phyloP scores from a whole-genome alignment of 2,888 invertebrate species.

The Bombyx huttoni region DNA sequence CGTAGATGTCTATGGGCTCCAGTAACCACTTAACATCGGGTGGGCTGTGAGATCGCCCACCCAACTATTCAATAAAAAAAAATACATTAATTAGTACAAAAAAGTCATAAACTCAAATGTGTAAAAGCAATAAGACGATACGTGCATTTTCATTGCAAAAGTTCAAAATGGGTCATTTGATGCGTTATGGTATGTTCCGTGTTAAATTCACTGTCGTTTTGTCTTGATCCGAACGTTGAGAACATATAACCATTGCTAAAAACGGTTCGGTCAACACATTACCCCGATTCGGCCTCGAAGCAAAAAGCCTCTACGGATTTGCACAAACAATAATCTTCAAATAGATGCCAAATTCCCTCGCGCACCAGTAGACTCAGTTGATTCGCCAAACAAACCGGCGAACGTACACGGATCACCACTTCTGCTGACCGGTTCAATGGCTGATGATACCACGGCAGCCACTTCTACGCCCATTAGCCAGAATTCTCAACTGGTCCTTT shows the following conservation, averaged over 20 bases:
- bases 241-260: not conserved
- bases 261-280: conserved; percentile 27
- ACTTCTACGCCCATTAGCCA: conserved; percentile 17
- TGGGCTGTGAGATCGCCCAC: no score
- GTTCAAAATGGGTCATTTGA: no score
- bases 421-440: conserved; percentile 41
- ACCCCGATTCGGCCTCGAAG: conserved; percentile 60
- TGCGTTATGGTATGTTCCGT: no score
- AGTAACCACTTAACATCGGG: no score
- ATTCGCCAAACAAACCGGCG: conserved; percentile 48
- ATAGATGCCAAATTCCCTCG: conserved; percentile 49
- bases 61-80: no score
- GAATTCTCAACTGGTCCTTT: conserved; percentile 18
- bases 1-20: no score
- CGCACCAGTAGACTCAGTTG: conserved; percentile 52
- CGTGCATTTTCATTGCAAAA: no score
- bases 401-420: conserved; percentile 54
- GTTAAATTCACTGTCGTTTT: not conserved
- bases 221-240: not conserved
- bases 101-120: no score
- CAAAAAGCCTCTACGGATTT: conserved; percentile 48
- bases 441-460: conserved; percentile 46
- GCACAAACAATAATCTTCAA: conserved; percentile 43
- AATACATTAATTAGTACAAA: no score
- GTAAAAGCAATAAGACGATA: no score